phyloP scores from a whole-genome alignment of 2,888 invertebrate species.

The Mactromeris polynyma region DNA sequence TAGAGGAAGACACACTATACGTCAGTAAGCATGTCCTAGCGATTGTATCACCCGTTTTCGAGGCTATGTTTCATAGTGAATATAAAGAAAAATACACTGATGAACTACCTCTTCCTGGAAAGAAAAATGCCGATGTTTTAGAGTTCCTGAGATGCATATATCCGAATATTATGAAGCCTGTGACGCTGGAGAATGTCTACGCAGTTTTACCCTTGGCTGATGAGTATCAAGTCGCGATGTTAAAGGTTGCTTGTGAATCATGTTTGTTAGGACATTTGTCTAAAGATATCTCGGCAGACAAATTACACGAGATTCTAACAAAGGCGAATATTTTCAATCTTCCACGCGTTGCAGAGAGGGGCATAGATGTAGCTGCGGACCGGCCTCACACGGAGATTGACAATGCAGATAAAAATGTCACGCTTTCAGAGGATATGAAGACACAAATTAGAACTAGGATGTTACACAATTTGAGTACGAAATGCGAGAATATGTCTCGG shows the following conservation, averaged over 20 bases:
- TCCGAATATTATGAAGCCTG: conserved; percentile 24
- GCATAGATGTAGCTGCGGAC: too few species aligned
- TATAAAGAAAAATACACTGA: conserved; percentile 19
- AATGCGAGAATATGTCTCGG: background rate
- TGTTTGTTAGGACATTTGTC: background rate
- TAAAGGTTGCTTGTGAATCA: conserved; percentile 19
- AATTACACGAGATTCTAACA: background rate
- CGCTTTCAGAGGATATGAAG: background rate
- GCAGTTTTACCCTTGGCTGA: conserved; percentile 33
- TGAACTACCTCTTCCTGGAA: conserved; percentile 30
- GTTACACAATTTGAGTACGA: background rate
- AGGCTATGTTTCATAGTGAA: conserved; percentile 32
- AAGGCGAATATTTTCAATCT: too few species aligned
- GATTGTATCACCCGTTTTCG: conserved; percentile 36
- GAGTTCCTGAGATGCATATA: conserved; percentile 37
- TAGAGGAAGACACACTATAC: conserved; percentile 16
- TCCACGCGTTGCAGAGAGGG: too few species aligned
- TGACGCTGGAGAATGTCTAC: conserved; percentile 19
- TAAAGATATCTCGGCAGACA: background rate
- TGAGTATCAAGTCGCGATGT: conserved; percentile 18
- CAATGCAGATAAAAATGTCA: background rate
- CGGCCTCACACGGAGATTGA: background rate
- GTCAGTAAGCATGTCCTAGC: conserved; percentile 27
- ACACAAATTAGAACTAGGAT: background rate
- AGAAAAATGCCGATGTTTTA: conserved; percentile 19